Evolutionary conservation across 2,888 invertebrate genomes (phyloP), one percentile per base, ranked within the genome.

Genomic region (Xiphydria camelus): DNA sequence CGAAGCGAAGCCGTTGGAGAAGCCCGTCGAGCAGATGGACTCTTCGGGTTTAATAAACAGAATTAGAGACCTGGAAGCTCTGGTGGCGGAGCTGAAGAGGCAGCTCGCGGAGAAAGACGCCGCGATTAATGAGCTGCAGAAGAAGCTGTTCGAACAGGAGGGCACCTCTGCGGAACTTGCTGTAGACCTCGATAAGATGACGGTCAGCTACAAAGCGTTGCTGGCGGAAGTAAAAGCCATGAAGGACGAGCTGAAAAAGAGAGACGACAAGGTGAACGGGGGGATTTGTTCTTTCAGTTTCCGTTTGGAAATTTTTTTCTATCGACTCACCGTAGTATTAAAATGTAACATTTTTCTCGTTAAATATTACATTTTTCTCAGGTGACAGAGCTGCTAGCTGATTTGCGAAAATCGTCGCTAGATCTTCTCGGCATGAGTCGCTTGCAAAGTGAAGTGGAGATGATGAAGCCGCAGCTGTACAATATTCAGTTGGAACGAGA

Each of bases 181-280:
- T 26, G 45, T 47, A 6, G 59, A 61, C 49, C 32, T 61, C 12
- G 65, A 62, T 35, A 52, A 50, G 45, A 47, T 54, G 49, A 53
- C 42, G 20, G 50, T 61, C 17, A 55, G 49, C 26, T 47, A 57
- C 6, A 51, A 55, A 32, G 55, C 45, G 4, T 21, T 62, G 18
- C 23, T 49, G 45, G 51, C 53, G 1, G 56, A 64, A 25, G 49
- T 62, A 6, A 49, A 36, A 3, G 60, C 55, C 2, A 49, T 59
- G 31, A 63, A 63, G 32, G 48, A 42, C 4, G 65, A 68, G 31
- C 53, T 68, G 9, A 51, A 38, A 17, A 54, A 47, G 15, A 56
- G 54, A 12, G 66, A 70, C 20, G 47, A 55, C 1, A 68, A 66
- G 59, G 65, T 66, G n/a, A n/a, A n/a, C n/a, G n/a, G n/a, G n/a